A percentile compares a stretch with the other conserved stretches of the same genome.
phyloP scores from a whole-genome alignment of 2,797 vertebrate species.

The Melanotaenia maccullochi region DNA sequence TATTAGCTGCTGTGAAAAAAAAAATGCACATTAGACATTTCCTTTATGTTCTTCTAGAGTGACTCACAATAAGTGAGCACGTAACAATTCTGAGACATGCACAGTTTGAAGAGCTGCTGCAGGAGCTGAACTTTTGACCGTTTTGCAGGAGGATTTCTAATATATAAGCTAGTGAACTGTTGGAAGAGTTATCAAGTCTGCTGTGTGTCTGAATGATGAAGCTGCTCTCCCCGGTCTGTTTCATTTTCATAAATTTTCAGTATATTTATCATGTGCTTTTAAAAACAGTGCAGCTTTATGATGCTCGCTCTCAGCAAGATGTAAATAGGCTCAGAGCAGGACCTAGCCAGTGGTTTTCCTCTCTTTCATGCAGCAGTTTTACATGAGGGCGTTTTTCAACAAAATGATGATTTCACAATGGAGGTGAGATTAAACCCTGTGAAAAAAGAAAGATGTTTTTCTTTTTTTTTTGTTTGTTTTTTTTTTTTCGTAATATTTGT shows the following conservation, averaged over 20 bases:
- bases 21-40: conserved; percentile 54
- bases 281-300: conserved; percentile 65
- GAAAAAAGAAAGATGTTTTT: not conserved
- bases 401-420: conserved; percentile 28
- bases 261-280: conserved; percentile 57
- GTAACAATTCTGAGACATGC: conserved; percentile 27
- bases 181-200: conserved; percentile 53
- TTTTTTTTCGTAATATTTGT: conserved; percentile 2
- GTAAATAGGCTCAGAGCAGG: conserved; percentile 40
- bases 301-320: conserved; percentile 45
- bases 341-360: conserved; percentile 1
- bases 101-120: conserved; percentile 26
- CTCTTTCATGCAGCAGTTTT: conserved; percentile 31
- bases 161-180: conserved; percentile 50
- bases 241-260: conserved; percentile 71
- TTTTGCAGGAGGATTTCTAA: conserved; percentile 44
- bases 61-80: conserved; percentile 35
- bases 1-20: conserved; percentile 43
- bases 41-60: conserved; percentile 53
- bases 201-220: conserved; percentile 44
- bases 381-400: conserved; percentile 20
- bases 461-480: not conserved
- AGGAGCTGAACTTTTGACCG: conserved; percentile 64
- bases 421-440: conserved; percentile 23
- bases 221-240: conserved; percentile 45